A percentile compares a stretch with the other conserved stretches of the same genome.
phyloP scores from a whole-genome alignment of 1,140 invertebrate species.

The Andricus grossulariae region DNA sequence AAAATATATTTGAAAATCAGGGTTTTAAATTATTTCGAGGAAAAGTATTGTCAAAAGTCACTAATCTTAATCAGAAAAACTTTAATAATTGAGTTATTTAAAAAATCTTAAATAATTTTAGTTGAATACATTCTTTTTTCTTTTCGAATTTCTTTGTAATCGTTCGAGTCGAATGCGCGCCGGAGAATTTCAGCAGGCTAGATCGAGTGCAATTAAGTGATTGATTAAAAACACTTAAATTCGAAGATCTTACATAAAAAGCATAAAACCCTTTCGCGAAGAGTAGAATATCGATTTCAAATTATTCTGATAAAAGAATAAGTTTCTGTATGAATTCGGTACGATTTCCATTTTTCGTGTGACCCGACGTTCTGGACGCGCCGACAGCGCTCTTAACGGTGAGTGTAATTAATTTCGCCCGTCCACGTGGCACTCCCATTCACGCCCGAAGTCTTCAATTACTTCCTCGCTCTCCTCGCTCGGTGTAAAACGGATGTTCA shows the following conservation, averaged over 20 bases:
- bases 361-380: background rate
- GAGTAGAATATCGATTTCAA: background rate
- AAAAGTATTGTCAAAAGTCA: too few species aligned
- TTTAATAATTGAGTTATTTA: too few species aligned
- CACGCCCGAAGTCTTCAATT: conserved; percentile 64
- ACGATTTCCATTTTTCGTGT: conserved; percentile 21
- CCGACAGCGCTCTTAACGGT: conserved; percentile 46
- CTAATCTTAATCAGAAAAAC: too few species aligned
- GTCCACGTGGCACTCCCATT: conserved; percentile 63
- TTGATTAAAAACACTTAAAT: background rate
- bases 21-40: too few species aligned
- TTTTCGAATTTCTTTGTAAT: too few species aligned
- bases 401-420: conserved; percentile 61
- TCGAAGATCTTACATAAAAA: background rate
- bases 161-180: too few species aligned
- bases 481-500: conserved; percentile 67
- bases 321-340: background rate
- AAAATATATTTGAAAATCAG: background rate
- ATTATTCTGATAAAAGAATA: conserved; percentile 6
- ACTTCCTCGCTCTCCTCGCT: conserved; percentile 41
- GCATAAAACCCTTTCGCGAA: background rate
- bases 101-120: too few species aligned
- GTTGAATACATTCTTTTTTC: too few species aligned
- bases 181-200: too few species aligned
- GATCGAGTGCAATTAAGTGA: too few species aligned